These are phyloP conservation scores for Ladona fulva DNA, from an alignment of 1,140 invertebrate genomes.

Conservation along the genomic window DNA sequence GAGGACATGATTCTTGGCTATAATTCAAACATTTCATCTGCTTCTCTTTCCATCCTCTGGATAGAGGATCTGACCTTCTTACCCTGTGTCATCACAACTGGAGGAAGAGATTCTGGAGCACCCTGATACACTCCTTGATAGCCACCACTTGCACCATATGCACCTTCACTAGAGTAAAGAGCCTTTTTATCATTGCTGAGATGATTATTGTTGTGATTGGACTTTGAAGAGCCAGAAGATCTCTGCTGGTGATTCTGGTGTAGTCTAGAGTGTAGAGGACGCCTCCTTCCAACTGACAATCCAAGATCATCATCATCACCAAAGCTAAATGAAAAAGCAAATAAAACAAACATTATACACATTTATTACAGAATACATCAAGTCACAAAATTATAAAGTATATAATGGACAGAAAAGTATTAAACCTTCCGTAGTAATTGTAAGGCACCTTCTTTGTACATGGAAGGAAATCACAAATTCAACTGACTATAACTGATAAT, in stretches of 20 bases:
- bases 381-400: too few species aligned
- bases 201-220: background rate
- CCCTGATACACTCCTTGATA: slow-evolving; percentile 24
- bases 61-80: slow-evolving; percentile 65
- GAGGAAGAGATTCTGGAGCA: slow-evolving; percentile 38
- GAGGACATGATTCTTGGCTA: slow-evolving; percentile 42
- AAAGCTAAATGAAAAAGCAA: slow-evolving; percentile 29
- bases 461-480: too few species aligned
- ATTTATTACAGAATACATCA: background rate
- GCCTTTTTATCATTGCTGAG: background rate
- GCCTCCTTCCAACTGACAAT: slow-evolving; percentile 25
- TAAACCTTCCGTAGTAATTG: too few species aligned
- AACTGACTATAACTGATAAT: too few species aligned
- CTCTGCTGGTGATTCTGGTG: slow-evolving; percentile 25
- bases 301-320: slow-evolving; percentile 24
- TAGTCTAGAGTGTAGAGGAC: slow-evolving; percentile 33
- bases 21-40: slow-evolving; percentile 84
- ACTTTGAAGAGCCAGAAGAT: background rate
- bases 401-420: too few species aligned
- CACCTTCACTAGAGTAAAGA: background rate
- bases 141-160: background rate
- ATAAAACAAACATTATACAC: slow-evolving; percentile 11
- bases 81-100: slow-evolving; percentile 68
- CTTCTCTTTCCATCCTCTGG: slow-evolving; percentile 67
- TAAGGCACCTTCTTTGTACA: too few species aligned